Percentiles rank a stretch among this genome's conserved stretches.
phyloP scores from a whole-genome alignment of 2,888 invertebrate species.

The Melipona beecheii region DNA sequence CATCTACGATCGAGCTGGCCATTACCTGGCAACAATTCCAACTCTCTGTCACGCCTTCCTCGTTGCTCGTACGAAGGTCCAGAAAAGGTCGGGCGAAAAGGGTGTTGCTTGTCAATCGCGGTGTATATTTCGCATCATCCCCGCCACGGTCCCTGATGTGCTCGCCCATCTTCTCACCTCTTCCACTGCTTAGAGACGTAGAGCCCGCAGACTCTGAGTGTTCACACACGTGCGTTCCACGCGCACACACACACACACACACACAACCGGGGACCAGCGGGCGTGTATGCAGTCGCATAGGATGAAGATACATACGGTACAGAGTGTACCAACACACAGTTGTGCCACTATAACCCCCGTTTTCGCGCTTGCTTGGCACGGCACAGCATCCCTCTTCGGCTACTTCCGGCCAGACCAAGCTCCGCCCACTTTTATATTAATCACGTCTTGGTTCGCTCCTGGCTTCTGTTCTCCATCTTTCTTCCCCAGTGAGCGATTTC shows the following conservation, averaged over 20 bases:
- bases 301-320: constrained; percentile 62
- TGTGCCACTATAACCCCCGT: constrained; percentile 74
- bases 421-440: constrained; percentile 84
- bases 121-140: constrained; percentile 65
- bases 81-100: constrained; percentile 34
- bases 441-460: constrained; percentile 83
- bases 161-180: constrained; percentile 70
- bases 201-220: constrained; percentile 10
- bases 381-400: constrained; percentile 81
- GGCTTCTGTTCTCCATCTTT: constrained; percentile 78
- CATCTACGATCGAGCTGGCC: constrained; percentile 28
- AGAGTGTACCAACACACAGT: constrained; percentile 66
- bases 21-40: constrained; percentile 53
- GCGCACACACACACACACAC: constrained; percentile 9
- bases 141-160: constrained; percentile 39
- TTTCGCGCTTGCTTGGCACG: constrained; percentile 80
- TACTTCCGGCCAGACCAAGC: constrained; percentile 81
- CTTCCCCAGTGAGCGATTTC: constrained; percentile 81
- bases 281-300: constrained; percentile 59
- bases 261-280: constrained; percentile 28
- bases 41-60: constrained; percentile 62
- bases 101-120: constrained; percentile 66
- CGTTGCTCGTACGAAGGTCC: constrained; percentile 32
- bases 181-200: constrained; percentile 59
- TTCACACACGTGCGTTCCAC: constrained; percentile 37